Base-by-base conservation (phyloP, 2,888 invertebrate species). In the Stenodema calcarata region DNA sequence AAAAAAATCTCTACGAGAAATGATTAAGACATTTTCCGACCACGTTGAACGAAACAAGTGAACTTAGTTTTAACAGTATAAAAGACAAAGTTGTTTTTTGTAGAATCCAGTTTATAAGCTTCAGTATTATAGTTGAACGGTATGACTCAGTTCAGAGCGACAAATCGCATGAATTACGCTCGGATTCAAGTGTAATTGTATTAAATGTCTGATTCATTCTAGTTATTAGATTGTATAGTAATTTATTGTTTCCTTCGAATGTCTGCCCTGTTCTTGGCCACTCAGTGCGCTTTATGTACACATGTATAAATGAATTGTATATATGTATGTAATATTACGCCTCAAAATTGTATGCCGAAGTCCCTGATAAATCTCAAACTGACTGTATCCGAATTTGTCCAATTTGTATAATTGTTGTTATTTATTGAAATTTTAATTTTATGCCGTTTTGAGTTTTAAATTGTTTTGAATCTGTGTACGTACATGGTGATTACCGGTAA, bases 161-260 rank as follows among this genome's bases (percentile, higher is more conserved):
- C 1, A 18, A 62, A 23, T 23, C 23, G 23, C 62, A 23, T 18
- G 23, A 62, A 62, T 11, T 62, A 16, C 35, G n/a, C 50, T 50
- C n/a, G 16, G n/a, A n/a, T n/a, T n/a, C 50, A 6, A 14, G 27
- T 70, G 6, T 70, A 30, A 70, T 70, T 73, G 16, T n/a, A 28
- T 73, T n/a, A 35, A 41, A 73, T 41, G 73, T 73, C 73, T 73
- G 73, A 73, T 41, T 73, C 23, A 62, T 73, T 73, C 73, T 73
- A 73, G 73, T 73, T 73, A 73, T 73, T 73, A 73, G 41, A 16
- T 35, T 73, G 73, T 73, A 73, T 73, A 73, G 73, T 73, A 73
- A 62, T 73, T 73, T 73, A 73, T 73, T 73, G 73, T 35, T 73
- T 18, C 3, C 27, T 16, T 70, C 12, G 27, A 27, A 70, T 27